Percentiles rank a stretch among this genome's conserved stretches.
Evolutionary conservation across 2,888 invertebrate genomes (phyloP).

Genomic region (Myopa tessellatipennis): DNA sequence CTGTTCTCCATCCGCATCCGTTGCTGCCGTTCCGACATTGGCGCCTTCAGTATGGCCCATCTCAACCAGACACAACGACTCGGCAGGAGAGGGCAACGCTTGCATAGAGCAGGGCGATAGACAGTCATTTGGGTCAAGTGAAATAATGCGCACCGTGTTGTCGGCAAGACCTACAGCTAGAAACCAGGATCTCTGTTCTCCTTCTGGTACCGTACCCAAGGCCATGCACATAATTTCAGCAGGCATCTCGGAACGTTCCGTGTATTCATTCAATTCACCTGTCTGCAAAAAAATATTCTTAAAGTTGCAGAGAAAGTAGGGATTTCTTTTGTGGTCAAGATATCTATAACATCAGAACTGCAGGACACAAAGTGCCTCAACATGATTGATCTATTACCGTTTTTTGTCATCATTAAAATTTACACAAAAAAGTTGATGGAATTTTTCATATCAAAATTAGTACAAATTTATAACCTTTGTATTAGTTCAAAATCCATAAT

Average conservation of each 20-base stretch:
- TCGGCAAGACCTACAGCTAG: slow-evolving; percentile 96
- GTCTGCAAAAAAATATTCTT: slow-evolving; percentile 74
- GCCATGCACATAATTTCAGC: slow-evolving; percentile 99
- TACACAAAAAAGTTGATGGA: not conserved
- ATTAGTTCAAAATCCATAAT: too few relatives aligned
- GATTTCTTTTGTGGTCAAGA: not conserved
- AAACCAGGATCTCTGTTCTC: slow-evolving; percentile 95
- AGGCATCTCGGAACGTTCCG: slow-evolving; percentile 95
- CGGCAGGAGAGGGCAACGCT: slow-evolving; percentile 94
- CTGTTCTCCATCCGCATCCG: slow-evolving; percentile 70
- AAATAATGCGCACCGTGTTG: slow-evolving; percentile 96
- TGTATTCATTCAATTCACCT: slow-evolving; percentile 98
- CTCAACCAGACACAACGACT: slow-evolving; percentile 96
- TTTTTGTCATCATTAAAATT: slow-evolving; percentile 62
- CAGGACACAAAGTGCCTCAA: slow-evolving; percentile 69
- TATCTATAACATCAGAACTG: slow-evolving; percentile 64
- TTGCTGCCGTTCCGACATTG: slow-evolving; percentile 69
- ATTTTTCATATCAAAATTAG: not conserved
- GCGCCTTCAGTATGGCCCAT: slow-evolving; percentile 79
- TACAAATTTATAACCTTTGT: too few relatives aligned
- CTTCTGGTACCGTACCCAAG: slow-evolving; percentile 91
- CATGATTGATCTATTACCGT: slow-evolving; percentile 65
- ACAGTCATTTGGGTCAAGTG: slow-evolving; percentile 95
- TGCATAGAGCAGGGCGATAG: slow-evolving; percentile 96
- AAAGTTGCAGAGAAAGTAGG: not conserved